phyloP scores from a whole-genome alignment of 2,113 vertebrate species.

The Aepyceros melampus region DNA sequence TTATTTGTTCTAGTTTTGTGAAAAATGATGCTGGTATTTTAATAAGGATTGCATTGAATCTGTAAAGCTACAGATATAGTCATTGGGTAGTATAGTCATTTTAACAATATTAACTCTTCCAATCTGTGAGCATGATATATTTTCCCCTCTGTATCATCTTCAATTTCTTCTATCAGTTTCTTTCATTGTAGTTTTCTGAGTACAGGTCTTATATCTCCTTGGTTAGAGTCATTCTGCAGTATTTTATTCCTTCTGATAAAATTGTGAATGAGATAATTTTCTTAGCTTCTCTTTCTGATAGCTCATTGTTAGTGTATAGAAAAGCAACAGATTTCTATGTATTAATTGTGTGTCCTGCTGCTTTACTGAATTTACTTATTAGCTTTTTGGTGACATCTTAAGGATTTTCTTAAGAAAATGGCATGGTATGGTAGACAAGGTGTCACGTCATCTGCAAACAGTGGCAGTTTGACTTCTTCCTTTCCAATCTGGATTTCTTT shows the following conservation, averaged over 20 bases:
- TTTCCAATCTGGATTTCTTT: background rate
- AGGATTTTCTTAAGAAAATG: background rate
- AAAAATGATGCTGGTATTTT: background rate
- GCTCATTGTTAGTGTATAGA: background rate
- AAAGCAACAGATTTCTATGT: background rate
- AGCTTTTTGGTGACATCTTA: background rate
- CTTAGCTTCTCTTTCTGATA: background rate
- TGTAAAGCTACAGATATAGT: background rate
- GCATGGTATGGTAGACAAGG: fast-evolving
- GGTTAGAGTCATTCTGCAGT: background rate
- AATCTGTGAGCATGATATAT: background rate
- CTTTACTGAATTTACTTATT: background rate
- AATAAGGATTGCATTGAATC: background rate
- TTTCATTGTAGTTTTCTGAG: background rate
- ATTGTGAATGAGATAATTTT: background rate
- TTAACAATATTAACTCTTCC: background rate
- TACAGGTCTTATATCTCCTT: background rate
- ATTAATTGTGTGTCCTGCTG: background rate
- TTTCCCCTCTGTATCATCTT: background rate
- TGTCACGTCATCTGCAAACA: background rate
- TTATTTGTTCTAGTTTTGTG: background rate
- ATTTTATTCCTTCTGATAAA: background rate
- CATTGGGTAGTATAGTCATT: background rate
- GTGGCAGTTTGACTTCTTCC: background rate
- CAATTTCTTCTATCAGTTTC: background rate